Evolutionary conservation across 1,140 invertebrate genomes (phyloP).

Genomic region (Daktulosphaira vitifoliae): DNA sequence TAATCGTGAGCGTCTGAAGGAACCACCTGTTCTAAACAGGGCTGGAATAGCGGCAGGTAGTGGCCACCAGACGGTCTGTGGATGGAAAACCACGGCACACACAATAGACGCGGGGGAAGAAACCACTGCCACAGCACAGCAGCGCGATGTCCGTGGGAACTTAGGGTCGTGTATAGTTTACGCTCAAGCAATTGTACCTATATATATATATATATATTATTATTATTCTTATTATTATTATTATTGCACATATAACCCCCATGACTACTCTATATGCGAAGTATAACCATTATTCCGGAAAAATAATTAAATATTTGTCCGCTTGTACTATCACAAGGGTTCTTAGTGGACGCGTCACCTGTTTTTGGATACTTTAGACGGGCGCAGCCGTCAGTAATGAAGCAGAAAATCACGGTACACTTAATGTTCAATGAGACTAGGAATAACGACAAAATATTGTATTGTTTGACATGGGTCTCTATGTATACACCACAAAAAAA

Average conservation of each 20-base stretch:
- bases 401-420: conserved; percentile 5
- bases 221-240: conserved; percentile 2
- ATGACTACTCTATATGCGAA: too few relatives aligned
- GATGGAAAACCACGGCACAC: conserved; percentile 1
- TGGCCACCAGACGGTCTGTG: conserved; percentile 21
- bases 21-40: conserved; percentile 24
- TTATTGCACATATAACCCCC: conserved; percentile 5
- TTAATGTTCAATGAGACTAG: too few relatives aligned
- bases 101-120: conserved; percentile 22
- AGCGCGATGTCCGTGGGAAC: conserved; percentile 30
- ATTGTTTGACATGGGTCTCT: too few relatives aligned
- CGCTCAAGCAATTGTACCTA: neutral
- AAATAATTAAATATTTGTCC: conserved; percentile 23
- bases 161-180: conserved; percentile 13
- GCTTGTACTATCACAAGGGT: neutral
- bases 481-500: too few relatives aligned
- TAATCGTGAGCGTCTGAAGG: conserved; percentile 18
- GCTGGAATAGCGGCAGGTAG: neutral
- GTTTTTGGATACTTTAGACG: conserved; percentile 3
- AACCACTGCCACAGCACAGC: too few relatives aligned
- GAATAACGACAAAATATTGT: too few relatives aligned
- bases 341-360: conserved; percentile 22
- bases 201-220: neutral
- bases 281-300: conserved; percentile 14
- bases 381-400: neutral